Percentiles rank a stretch among this genome's conserved stretches.
These are phyloP conservation scores for Hyperopisus bebe DNA, from an alignment of 2,113 vertebrate genomes.

Conservation along the genomic window DNA sequence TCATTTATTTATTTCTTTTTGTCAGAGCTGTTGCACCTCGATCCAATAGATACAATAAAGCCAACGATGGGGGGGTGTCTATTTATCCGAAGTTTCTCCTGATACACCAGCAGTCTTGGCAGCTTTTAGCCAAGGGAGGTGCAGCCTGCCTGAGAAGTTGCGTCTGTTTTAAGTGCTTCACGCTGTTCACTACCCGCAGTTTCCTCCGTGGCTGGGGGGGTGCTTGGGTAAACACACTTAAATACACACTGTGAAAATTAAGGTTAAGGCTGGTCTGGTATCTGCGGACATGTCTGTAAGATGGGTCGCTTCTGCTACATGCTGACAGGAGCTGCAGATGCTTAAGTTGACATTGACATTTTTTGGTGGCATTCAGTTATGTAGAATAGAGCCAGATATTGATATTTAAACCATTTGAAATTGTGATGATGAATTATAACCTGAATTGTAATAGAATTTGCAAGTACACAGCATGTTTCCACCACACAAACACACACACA, in stretches of 20 bases:
- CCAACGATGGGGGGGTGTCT: conserved; percentile 38
- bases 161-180: conserved; percentile 46
- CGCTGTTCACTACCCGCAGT: conserved; percentile 39
- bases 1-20: background rate
- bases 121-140: conserved; percentile 45
- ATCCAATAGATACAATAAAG: conserved; percentile 52
- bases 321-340: conserved; percentile 30
- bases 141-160: conserved; percentile 29
- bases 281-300: background rate
- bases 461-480: background rate
- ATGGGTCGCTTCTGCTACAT: conserved; percentile 32
- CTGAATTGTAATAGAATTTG: background rate
- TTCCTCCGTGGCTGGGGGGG: conserved; percentile 33
- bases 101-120: conserved; percentile 37
- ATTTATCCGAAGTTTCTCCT: conserved; percentile 37
- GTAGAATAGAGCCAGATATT: background rate
- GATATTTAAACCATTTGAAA: background rate
- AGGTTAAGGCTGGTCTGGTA: conserved; percentile 37
- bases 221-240: conserved; percentile 35
- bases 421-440: background rate
- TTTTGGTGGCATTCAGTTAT: background rate
- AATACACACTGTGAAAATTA: conserved; percentile 42
- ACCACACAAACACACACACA: background rate
- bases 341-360: background rate
- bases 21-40: conserved; percentile 23